Evolutionary conservation across 2,888 invertebrate genomes (phyloP).

Genomic region (Drosophila anomalata): DNA sequence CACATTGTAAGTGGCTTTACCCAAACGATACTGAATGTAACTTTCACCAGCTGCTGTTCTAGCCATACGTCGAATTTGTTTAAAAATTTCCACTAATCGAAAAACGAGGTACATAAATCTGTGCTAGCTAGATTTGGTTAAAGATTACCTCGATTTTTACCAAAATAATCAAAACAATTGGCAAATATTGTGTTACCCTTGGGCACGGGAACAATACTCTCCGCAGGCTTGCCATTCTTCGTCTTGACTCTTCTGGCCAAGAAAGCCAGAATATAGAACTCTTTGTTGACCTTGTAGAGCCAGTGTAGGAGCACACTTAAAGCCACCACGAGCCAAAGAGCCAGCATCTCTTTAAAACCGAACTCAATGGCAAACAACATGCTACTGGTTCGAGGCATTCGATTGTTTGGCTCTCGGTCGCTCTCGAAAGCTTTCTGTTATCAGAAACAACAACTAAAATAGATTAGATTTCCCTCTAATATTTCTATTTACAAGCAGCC

Average conservation of each 20-base stretch:
- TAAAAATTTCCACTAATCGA: slow-evolving; percentile 61
- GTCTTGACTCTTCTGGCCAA: slow-evolving; percentile 65
- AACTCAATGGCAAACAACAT: background rate
- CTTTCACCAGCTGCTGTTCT: slow-evolving; percentile 40
- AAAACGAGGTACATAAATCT: background rate
- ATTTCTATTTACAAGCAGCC: background rate
- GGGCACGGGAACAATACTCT: slow-evolving; percentile 58
- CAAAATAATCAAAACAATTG: slow-evolving; percentile 74
- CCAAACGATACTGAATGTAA: slow-evolving; percentile 64
- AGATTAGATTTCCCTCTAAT: slow-evolving; percentile 18
- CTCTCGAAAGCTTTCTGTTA: slow-evolving; percentile 9
- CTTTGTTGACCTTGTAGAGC: slow-evolving; percentile 59
- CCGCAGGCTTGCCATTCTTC: slow-evolving; percentile 64
- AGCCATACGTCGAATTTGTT: slow-evolving; percentile 32
- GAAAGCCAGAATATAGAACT: slow-evolving; percentile 55
- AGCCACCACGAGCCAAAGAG: slow-evolving; percentile 17
- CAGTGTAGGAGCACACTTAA: slow-evolving; percentile 44
- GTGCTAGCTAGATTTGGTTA: background rate
- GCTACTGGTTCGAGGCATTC: slow-evolving; percentile 1
- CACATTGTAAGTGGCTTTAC: slow-evolving; percentile 61
- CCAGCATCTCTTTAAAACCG: slow-evolving; percentile 11
- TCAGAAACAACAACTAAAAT: slow-evolving; percentile 9
- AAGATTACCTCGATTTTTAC: slow-evolving; percentile 43
- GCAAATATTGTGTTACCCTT: slow-evolving; percentile 72
- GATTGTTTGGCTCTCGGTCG: background rate